Base-by-base conservation (phyloP, 2,113 vertebrate species). In the Cnemophilus loriae region DNA sequence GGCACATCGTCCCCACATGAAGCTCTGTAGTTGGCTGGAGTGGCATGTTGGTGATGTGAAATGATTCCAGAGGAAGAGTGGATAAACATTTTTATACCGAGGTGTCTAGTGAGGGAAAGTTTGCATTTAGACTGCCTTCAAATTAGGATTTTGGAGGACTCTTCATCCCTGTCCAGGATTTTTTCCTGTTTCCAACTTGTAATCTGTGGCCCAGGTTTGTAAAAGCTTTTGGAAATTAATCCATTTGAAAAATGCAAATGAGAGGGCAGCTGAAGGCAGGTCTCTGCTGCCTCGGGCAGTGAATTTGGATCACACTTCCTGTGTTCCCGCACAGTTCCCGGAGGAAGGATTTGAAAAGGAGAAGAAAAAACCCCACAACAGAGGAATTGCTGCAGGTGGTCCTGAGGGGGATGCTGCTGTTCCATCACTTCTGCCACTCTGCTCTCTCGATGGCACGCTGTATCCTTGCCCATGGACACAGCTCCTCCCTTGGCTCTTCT, bases 361-460 rank as follows among this genome's bases (percentile, higher is more conserved):
- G 52, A 42, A 77, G 26, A 0, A n/a, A 56, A 76, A 50, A 15
- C 1, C 11, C 3, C 71, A 37, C n/a, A 49, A 3, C 24, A 41
- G 73, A 57, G 76, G 71, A 56, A 8, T 37, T 52, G 75, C 61
- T 82, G 70, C 13, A 8, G 67, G 67, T 76, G 53, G 26, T 83
- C 79, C 39, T 11, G 44, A 52, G 47, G 5, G 13, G 9, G 26
- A 21, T 3, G 4, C 27, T 79, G 71, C 73, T 57, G 24, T 24
- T 77, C 69, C 50, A 8, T 68, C 59, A 1, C 27, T 68, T 11
- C 9, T 41, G 60, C 41, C 0, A 0, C 60, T 63, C 65, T 1
- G 0, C 33, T 57, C 26, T 47, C 52, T 3, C 0, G 0, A 74
- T 53, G 85, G 47, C 52, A 27, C 0, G 0, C 52, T 59, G 15